Conservation (phyloP, 2,113 vertebrate species). For the Cygnus atratus region DNA sequence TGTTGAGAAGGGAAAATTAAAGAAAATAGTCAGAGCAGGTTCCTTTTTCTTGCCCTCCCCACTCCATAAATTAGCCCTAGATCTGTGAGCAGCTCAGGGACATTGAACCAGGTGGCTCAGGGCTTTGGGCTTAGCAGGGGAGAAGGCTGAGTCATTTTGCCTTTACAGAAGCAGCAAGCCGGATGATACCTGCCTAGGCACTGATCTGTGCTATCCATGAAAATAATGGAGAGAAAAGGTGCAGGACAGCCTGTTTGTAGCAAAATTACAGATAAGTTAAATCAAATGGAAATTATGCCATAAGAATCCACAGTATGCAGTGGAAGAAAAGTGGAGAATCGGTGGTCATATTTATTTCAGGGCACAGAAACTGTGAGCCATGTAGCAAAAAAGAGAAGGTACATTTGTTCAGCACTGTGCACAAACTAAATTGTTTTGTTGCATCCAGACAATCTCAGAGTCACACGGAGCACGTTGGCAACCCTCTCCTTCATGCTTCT, state of each 20-base stretch:
- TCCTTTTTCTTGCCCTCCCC: background rate
- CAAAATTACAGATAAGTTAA: background rate
- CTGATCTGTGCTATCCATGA: background rate
- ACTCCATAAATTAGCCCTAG: background rate
- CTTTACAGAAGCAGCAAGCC: background rate
- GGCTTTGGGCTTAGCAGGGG: background rate
- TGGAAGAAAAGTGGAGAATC: background rate
- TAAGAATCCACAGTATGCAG: background rate
- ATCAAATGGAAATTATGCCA: background rate
- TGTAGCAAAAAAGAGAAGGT: background rate
- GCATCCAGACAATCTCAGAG: background rate
- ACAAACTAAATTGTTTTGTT: background rate
- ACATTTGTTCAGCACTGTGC: background rate
- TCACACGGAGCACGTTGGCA: background rate
- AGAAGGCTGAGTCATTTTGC: background rate
- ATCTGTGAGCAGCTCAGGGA: background rate
- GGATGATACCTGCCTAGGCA: background rate
- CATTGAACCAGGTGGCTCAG: background rate
- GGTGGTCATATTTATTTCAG: background rate
- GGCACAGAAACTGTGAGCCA: background rate
- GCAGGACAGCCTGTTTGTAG: background rate
- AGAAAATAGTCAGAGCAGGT: constrained; percentile 35
- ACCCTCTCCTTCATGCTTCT: accelerated
- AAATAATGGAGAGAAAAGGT: background rate
- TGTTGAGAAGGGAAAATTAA: constrained; percentile 71